phyloP scores from a whole-genome alignment of 2,113 vertebrate genomes.

The Morone chrysops region DNA sequence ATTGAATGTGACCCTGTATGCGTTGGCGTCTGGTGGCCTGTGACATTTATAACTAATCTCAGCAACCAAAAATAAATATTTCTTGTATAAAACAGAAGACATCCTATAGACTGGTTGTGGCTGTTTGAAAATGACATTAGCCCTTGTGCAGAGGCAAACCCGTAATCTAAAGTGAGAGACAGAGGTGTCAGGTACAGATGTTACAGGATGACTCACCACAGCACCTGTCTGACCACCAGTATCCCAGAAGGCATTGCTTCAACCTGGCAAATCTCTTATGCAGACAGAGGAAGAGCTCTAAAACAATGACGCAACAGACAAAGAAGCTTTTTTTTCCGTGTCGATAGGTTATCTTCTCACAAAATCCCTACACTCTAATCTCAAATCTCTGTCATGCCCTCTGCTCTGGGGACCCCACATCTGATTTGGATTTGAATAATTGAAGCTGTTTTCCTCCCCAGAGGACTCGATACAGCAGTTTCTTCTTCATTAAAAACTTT shows the following conservation, averaged over 20 bases:
- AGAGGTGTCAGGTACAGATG: constrained; percentile 60
- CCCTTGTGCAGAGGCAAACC: constrained; percentile 14
- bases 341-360: constrained; percentile 45
- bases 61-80: constrained; percentile 46
- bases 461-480: constrained; percentile 63
- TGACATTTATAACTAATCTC: constrained; percentile 61
- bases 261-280: constrained; percentile 42
- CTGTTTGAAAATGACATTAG: constrained; percentile 15
- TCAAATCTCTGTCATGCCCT: constrained; percentile 62
- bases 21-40: constrained; percentile 35
- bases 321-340: background rate
- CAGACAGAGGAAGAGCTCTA: constrained; percentile 48
- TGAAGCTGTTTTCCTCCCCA: constrained; percentile 50
- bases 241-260: constrained; percentile 67
- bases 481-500: constrained; percentile 73
- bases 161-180: constrained; percentile 36
- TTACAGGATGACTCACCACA: constrained; percentile 79
- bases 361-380: constrained; percentile 49
- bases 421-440: constrained; percentile 70
- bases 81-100: constrained; percentile 12
- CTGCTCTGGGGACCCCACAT: constrained; percentile 47
- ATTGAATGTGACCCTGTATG: constrained; percentile 61
- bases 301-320: constrained; percentile 55
- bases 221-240: constrained; percentile 73
- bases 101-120: constrained; percentile 18